A percentile compares a stretch with the other conserved stretches of the same genome.
Evolutionary conservation across 1,140 invertebrate species (phyloP).

Genomic region (Chlorops oryzae): DNA sequence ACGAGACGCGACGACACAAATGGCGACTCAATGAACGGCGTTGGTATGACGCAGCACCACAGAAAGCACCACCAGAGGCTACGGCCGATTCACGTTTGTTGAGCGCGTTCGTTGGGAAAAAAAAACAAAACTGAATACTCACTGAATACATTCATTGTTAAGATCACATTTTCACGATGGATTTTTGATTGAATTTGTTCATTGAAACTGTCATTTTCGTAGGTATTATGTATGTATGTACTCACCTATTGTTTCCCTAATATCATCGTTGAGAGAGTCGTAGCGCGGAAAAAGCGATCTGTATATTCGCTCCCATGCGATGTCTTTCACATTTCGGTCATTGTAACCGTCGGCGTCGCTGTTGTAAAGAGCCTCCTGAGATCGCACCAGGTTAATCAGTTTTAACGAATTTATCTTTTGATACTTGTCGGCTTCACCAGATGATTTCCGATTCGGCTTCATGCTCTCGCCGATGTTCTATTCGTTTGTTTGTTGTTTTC

Average conservation of each 20-base stretch:
- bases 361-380: conserved; percentile 1
- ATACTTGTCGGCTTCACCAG: too few relatives aligned
- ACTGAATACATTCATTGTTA: too few relatives aligned
- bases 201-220: neutral
- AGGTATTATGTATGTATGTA: neutral
- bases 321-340: conserved; percentile 2
- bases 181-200: neutral
- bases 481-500: too few relatives aligned
- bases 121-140: too few relatives aligned
- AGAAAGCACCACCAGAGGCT: too few relatives aligned
- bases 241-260: neutral
- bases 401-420: conserved; percentile 7
- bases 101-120: too few relatives aligned
- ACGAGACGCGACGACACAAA: too few relatives aligned
- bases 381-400: conserved; percentile 2
- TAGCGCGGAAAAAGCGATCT: conserved; percentile 3
- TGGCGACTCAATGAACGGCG: too few relatives aligned
- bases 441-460: too few relatives aligned
- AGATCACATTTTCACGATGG: neutral
- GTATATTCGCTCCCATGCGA: neutral
- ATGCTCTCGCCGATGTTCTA: too few relatives aligned
- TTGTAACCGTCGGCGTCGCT: conserved; percentile 3
- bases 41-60: too few relatives aligned
- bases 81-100: too few relatives aligned
- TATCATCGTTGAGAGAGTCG: neutral